Evolutionary conservation across 2,113 vertebrate genomes (phyloP), one percentile per base, ranked within the genome.

Genomic region (Eidolon helvum): DNA sequence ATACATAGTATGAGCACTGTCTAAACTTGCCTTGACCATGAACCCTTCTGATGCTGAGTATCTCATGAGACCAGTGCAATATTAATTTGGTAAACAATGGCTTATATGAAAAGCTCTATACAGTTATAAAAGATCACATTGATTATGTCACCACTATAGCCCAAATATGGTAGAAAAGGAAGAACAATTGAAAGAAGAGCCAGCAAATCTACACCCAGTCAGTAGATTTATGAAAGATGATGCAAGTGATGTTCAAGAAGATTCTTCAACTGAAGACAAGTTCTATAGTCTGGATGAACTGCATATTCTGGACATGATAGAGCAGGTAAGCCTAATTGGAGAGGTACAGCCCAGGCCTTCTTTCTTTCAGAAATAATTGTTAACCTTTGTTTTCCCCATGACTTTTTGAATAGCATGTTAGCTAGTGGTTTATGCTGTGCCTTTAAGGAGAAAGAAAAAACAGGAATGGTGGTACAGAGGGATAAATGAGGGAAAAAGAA

Each of bases 301-400:
- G 40, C 97, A 97, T 57, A 84, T 96, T 90, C 82, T 97, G 77
- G 95, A 97, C 63, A 94, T 98, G 93, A 90, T 97, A 84, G 97
- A 97, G 19, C 97, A 98, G 96, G 98, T 98, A 92, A 96, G 66
- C 50, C 38, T 80, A 35, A 75, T 0, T 78, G n/a, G 38, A 84
- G 7, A 78, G 28, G 24, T 21, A 38, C 22, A 71, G 9, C 10
- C 38, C 43, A 57, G 7, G 7, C 26, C 19, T 90, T 50, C 28
- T 16, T 63, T 75, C 7, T 87, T 92, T 28, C 12, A 69, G 91
- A 88, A 94, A 79, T 5, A 75, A 12, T 77, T 92, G 10, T 53
- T 75, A 89, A 68, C 38, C 28, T 28, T 90, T 87, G 24, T 90
- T 87, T 91, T 48, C 43, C 12, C 40, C 24, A 26, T 65, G 26